Percentiles rank a stretch among this genome's conserved stretches.
Evolutionary conservation across 2,113 vertebrate species (phyloP).

Genomic region (Sebastes fasciatus): DNA sequence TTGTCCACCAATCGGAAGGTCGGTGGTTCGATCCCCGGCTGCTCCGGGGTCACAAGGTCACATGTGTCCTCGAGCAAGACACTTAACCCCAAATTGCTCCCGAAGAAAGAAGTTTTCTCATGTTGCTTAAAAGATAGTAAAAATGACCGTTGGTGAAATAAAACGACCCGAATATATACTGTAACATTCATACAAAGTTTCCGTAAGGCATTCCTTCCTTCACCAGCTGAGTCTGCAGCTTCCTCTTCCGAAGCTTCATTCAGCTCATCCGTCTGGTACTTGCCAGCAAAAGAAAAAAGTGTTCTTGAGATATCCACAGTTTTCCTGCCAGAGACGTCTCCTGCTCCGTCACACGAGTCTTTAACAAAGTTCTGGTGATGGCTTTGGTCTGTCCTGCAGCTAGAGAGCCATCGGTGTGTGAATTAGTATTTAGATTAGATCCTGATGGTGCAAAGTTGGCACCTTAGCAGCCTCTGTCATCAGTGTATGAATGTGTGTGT

Average conservation of each 20-base stretch:
- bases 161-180: constrained; percentile 45
- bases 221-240: constrained; percentile 48
- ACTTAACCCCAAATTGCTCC: no score
- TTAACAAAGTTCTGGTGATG: constrained; percentile 51
- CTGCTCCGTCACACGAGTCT: constrained; percentile 51
- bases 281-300: constrained; percentile 40
- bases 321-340: constrained; percentile 31
- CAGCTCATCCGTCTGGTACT: constrained; percentile 27
- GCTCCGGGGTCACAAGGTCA: no score
- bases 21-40: no score
- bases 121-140: no score
- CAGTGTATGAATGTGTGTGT: no score
- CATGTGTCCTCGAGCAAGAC: no score
- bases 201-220: constrained; percentile 81
- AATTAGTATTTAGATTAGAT: no score
- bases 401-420: neutral
- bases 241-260: neutral
- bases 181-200: constrained; percentile 71
- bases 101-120: no score
- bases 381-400: constrained; percentile 80
- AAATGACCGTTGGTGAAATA: constrained; percentile 51
- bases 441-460: no score
- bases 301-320: constrained; percentile 36
- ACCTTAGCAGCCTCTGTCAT: no score
- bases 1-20: no score